Percentiles rank a stretch among this genome's conserved stretches.
Evolutionary conservation across 2,113 vertebrate genomes (phyloP).

Genomic region (Zosterops hypoxanthus): DNA sequence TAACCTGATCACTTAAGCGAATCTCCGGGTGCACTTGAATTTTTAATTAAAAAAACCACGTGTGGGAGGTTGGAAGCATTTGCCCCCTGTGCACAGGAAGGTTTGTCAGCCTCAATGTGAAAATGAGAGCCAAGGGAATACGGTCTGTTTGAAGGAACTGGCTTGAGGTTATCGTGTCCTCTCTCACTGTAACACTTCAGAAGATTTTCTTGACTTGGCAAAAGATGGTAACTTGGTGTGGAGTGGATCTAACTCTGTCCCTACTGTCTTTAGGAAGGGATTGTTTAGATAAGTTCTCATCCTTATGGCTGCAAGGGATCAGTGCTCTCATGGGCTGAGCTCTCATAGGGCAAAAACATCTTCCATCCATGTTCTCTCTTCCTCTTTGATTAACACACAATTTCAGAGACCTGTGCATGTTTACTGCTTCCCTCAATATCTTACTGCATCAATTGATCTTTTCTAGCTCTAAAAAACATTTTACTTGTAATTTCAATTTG

Average conservation of each 20-base stretch:
- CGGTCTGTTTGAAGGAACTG: not conserved
- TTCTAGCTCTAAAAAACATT: not conserved
- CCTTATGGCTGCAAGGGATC: not conserved
- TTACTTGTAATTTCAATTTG: not conserved
- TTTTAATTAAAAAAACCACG: not conserved
- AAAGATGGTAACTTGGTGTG: not conserved
- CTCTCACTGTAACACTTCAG: not conserved
- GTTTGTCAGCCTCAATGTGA: not conserved
- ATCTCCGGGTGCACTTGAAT: not conserved
- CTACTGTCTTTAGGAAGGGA: not conserved
- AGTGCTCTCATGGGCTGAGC: not conserved
- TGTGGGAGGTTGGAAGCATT: not conserved
- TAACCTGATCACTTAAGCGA: not conserved
- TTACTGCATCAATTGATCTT: not conserved
- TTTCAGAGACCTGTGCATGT: not conserved
- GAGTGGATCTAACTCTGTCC: not conserved
- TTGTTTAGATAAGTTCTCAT: not conserved
- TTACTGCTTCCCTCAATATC: not conserved
- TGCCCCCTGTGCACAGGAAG: not conserved
- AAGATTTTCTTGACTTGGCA: not conserved
- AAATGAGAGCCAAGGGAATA: not conserved
- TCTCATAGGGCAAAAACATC: not conserved
- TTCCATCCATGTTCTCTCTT: not conserved
- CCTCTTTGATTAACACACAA: not conserved
- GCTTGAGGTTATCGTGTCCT: not conserved